Conservation (phyloP, 2,113 vertebrate genomes). For the Drymodes brunneopygia region DNA sequence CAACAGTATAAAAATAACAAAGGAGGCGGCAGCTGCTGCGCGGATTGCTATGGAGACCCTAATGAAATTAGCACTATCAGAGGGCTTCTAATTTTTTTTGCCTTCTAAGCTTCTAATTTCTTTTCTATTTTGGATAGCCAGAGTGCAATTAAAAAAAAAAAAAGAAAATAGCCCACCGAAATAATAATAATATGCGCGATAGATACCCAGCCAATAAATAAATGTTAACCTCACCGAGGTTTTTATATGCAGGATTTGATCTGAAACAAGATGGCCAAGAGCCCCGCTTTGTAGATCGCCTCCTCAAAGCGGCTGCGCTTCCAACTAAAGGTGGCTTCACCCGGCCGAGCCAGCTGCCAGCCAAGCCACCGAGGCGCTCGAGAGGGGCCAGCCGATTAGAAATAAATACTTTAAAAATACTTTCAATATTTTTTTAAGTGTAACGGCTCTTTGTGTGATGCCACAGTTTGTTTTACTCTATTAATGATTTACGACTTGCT, state of each 20-base stretch:
- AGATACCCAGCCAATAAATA: slow-evolving; percentile 61
- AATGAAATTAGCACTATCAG: slow-evolving; percentile 38
- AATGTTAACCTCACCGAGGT: slow-evolving; percentile 25
- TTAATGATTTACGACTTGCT: slow-evolving; percentile 81
- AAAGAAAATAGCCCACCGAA: background rate
- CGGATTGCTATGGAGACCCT: slow-evolving; percentile 55
- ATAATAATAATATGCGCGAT: slow-evolving; percentile 13
- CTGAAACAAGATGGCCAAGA: slow-evolving; percentile 65
- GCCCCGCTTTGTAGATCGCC: slow-evolving; percentile 49
- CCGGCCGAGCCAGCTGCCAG: slow-evolving; percentile 55
- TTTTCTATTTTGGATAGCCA: slow-evolving; percentile 35
- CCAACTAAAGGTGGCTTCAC: slow-evolving; percentile 69
- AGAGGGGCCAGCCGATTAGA: slow-evolving; percentile 71
- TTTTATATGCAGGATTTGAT: slow-evolving; percentile 32
- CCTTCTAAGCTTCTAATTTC: slow-evolving; percentile 39
- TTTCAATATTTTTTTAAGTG: slow-evolving; percentile 34
- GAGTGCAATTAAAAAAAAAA: background rate
- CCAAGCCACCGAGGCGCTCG: slow-evolving; percentile 70
- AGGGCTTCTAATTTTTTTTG: slow-evolving; percentile 24
- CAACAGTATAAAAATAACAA: slow-evolving; percentile 63
- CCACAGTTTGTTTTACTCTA: slow-evolving; percentile 77
- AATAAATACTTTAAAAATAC: slow-evolving; percentile 74
- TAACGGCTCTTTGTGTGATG: slow-evolving; percentile 63
- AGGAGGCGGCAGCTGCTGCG: slow-evolving; percentile 50
- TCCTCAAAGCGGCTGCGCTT: slow-evolving; percentile 59